A percentile compares a stretch with the other conserved stretches of the same genome.
Evolutionary conservation across 2,113 vertebrate species (phyloP).

Genomic region (Labrus mixtus): DNA sequence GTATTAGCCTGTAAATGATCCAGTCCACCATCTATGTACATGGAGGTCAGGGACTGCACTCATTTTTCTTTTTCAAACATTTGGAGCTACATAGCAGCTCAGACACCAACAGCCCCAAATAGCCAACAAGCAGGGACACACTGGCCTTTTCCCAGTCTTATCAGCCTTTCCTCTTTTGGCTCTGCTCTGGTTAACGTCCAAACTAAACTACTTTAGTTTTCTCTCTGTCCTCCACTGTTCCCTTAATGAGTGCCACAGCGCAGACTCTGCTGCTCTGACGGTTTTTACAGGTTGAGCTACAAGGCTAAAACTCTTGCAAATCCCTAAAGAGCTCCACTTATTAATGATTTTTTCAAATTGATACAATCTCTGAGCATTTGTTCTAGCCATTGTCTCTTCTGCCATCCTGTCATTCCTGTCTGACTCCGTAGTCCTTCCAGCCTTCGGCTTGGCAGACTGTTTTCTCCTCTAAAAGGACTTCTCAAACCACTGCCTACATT

Average conservation of each 20-base stretch:
- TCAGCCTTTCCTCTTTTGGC: conserved; percentile 58
- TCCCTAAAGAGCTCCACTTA: background rate
- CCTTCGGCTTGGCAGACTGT: conserved; percentile 40
- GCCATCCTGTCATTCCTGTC: conserved; percentile 21
- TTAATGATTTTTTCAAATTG: conserved; percentile 10
- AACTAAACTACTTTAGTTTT: conserved; percentile 23
- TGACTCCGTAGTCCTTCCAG: conserved; percentile 23
- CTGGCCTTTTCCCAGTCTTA: conserved; percentile 28
- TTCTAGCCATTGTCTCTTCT: background rate
- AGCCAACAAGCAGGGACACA: conserved; percentile 22
- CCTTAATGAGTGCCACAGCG: conserved; percentile 8
- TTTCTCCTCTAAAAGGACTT: conserved; percentile 67
- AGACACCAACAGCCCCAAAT: conserved; percentile 18
- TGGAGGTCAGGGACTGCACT: conserved; percentile 6
- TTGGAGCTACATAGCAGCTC: conserved; percentile 42
- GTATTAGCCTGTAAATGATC: conserved; percentile 14
- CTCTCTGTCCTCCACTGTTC: background rate
- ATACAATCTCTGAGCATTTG: conserved; percentile 14
- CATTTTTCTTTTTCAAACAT: conserved; percentile 37
- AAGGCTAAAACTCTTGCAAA: background rate
- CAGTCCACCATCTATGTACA: conserved; percentile 8
- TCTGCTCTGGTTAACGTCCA: conserved; percentile 38
- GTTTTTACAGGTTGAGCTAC: background rate
- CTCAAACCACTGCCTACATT: conserved; percentile 43
- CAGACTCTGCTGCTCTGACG: background rate